phyloP scores from a whole-genome alignment of 2,113 vertebrate genomes.

The Cheilinus undulatus region DNA sequence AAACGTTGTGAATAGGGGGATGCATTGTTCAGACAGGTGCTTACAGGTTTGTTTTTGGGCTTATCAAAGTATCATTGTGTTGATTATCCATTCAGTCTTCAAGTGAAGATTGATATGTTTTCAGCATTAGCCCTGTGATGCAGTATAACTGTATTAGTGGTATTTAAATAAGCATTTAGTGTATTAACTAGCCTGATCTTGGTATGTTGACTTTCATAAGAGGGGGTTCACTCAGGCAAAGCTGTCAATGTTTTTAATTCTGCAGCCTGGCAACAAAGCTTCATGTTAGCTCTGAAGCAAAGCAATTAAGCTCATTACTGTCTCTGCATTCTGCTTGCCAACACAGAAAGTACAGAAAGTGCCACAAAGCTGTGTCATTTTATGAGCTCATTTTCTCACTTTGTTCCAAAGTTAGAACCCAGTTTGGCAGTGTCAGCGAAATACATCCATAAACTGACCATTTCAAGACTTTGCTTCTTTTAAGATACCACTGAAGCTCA shows the following conservation, averaged over 20 bases:
- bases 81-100: no score
- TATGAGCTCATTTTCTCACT: conserved; percentile 36
- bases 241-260: conserved; percentile 59
- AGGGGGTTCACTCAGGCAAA: conserved; percentile 21
- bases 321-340: conserved; percentile 60
- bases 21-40: neutral
- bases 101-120: neutral
- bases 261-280: conserved; percentile 50
- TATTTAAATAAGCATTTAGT: conserved; percentile 13
- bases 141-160: neutral
- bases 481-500: neutral
- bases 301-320: conserved; percentile 73
- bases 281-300: conserved; percentile 58
- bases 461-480: neutral
- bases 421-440: conserved; percentile 39
- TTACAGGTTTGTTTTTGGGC: neutral
- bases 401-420: conserved; percentile 44
- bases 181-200: conserved; percentile 36
- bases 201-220: conserved; percentile 30
- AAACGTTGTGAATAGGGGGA: neutral
- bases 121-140: neutral
- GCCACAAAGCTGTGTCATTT: conserved; percentile 42
- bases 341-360: conserved; percentile 50
- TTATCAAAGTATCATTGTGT: neutral
- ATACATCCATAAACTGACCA: neutral